Conservation (phyloP, 2,113 vertebrate species). For the Connochaetes taurinus region DNA sequence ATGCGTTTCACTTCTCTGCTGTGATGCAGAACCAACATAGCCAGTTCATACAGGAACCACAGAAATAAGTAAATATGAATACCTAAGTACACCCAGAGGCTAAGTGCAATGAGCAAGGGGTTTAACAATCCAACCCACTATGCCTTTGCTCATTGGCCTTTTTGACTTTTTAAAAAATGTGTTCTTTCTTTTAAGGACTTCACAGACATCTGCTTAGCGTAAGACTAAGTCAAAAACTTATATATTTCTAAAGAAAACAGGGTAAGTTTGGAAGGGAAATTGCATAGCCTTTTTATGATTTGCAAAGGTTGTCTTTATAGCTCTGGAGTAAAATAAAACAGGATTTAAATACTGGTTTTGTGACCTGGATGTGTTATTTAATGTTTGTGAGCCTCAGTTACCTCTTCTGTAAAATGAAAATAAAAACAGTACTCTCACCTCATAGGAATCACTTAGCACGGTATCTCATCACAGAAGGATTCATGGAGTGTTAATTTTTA, state of each 20-base stretch:
- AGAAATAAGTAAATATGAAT: not conserved
- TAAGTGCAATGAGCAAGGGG: not conserved
- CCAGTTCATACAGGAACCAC: not conserved
- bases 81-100: rapidly evolving
- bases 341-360: not conserved
- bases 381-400: not conserved
- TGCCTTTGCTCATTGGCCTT: not conserved
- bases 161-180: not conserved
- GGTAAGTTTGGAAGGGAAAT: not conserved
- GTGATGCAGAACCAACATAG: rapidly evolving
- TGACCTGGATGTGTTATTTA: not conserved
- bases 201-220: not conserved
- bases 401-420: not conserved
- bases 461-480: rapidly evolving
- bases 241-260: not conserved
- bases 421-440: not conserved
- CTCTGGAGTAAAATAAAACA: not conserved
- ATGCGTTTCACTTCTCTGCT: not conserved
- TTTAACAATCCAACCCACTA: not conserved
- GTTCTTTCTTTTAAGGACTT: not conserved
- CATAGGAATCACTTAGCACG: not conserved
- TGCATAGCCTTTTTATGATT: not conserved
- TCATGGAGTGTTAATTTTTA: not conserved
- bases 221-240: not conserved
- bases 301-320: not conserved